Conservation (phyloP, 2,113 vertebrate genomes). For the Nicator chloris region DNA sequence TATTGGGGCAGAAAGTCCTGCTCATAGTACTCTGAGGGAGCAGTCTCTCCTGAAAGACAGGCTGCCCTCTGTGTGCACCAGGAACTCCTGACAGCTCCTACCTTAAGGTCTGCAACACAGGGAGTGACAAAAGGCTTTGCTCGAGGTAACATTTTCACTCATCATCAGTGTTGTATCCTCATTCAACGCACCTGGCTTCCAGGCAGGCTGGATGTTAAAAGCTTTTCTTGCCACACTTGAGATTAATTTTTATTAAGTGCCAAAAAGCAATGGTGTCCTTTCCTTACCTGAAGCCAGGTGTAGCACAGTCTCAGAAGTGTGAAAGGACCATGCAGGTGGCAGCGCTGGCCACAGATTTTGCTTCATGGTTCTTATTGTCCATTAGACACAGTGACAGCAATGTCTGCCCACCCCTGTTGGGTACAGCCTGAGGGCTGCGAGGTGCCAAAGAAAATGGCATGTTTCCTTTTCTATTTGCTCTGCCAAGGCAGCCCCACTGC, state of each 20-base stretch:
- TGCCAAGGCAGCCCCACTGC: background rate
- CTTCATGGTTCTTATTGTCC: background rate
- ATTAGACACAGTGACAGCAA: background rate
- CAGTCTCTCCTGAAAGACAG: background rate
- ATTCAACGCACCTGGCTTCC: background rate
- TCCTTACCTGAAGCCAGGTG: background rate
- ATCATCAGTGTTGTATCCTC: rapidly evolving
- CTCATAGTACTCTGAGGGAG: background rate
- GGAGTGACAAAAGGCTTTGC: background rate
- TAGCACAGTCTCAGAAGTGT: background rate
- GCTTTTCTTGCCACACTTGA: background rate
- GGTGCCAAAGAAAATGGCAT: background rate
- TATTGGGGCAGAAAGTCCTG: background rate
- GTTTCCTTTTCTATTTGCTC: background rate
- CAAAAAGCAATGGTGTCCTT: background rate
- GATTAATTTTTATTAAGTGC: background rate
- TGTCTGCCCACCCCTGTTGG: background rate
- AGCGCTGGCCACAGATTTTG: background rate
- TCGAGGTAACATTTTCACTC: background rate
- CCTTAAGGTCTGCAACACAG: background rate
- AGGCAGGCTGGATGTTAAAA: background rate
- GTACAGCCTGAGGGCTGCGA: background rate
- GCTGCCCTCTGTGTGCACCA: background rate
- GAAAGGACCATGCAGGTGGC: background rate
- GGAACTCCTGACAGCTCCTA: background rate